These are phyloP conservation scores for Thamnaconus septentrionalis DNA, from an alignment of 2,113 vertebrate genomes.

Conservation along the genomic window DNA sequence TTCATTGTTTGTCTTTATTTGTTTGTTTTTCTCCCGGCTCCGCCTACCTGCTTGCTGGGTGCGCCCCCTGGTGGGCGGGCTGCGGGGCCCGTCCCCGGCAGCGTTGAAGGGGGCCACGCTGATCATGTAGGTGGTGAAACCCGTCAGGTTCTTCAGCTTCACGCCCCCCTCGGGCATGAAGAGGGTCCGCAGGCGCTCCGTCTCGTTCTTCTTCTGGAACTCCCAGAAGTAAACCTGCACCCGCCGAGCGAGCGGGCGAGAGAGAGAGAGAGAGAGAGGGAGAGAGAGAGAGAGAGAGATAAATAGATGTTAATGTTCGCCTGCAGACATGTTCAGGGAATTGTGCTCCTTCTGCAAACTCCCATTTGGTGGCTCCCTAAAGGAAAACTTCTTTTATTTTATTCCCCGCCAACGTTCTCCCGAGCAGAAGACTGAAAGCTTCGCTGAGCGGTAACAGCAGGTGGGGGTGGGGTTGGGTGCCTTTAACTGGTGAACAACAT, in stretches of 20 bases:
- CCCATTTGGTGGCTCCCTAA: slow-evolving; percentile 29
- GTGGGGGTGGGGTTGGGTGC: slow-evolving; percentile 5
- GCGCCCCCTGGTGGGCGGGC: slow-evolving; percentile 78
- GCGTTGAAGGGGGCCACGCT: slow-evolving; percentile 92
- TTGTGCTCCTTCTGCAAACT: slow-evolving; percentile 24
- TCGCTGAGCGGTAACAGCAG: slow-evolving; percentile 13
- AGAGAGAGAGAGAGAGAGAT: slow-evolving; percentile 3
- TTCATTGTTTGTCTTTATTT: not conserved
- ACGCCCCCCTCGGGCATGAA: slow-evolving; percentile 89
- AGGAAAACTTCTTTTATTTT: slow-evolving; percentile 42
- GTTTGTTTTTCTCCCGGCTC: not conserved
- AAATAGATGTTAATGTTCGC: slow-evolving; percentile 24
- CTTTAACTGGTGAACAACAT: slow-evolving; percentile 40
- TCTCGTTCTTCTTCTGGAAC: slow-evolving; percentile 84
- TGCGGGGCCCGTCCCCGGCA: slow-evolving; percentile 90
- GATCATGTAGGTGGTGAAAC: slow-evolving; percentile 94
- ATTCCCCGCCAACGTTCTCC: slow-evolving; percentile 43
- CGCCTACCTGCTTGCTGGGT: slow-evolving; percentile 92
- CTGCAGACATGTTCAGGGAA: slow-evolving; percentile 23
- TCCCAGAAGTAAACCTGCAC: slow-evolving; percentile 94
- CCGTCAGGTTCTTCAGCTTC: slow-evolving; percentile 94
- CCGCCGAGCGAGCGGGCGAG: not conserved
- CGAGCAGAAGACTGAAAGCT: slow-evolving; percentile 21
- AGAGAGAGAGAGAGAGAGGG: not conserved
- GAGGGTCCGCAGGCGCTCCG: slow-evolving; percentile 83